Conservation (phyloP, 2,113 vertebrate species). For the Seriola dumerili region DNA sequence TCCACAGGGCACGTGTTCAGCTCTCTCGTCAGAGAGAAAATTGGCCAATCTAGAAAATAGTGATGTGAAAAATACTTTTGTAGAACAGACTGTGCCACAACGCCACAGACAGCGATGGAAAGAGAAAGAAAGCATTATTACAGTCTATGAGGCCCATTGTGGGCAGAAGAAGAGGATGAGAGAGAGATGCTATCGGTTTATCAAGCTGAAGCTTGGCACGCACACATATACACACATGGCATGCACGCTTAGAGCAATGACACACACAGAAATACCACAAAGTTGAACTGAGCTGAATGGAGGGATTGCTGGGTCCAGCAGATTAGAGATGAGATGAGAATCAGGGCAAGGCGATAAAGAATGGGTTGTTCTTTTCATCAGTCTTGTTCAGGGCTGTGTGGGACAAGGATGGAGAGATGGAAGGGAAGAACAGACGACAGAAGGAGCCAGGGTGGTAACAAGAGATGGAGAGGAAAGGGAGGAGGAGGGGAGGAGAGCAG, state of each 20-base stretch:
- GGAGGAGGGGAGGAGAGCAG: neutral
- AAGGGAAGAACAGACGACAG: constrained; percentile 13
- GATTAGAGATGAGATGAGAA: constrained; percentile 71
- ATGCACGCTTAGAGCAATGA: constrained; percentile 8
- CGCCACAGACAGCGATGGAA: constrained; percentile 16
- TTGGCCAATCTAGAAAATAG: constrained; percentile 62
- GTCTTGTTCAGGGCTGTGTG: constrained; percentile 49
- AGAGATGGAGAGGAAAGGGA: constrained; percentile 18
- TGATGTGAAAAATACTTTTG: constrained; percentile 63
- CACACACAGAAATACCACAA: constrained; percentile 27
- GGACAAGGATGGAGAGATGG: constrained; percentile 32
- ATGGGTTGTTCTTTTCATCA: constrained; percentile 60
- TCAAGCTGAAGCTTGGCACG: constrained; percentile 37
- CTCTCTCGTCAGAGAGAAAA: constrained; percentile 54
- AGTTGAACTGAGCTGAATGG: constrained; percentile 39
- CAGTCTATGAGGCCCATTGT: constrained; percentile 54
- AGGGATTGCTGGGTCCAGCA: constrained; percentile 35
- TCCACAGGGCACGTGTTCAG: constrained; percentile 29
- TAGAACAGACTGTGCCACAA: constrained; percentile 52
- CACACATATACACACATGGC: constrained; percentile 18
- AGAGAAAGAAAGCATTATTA: constrained; percentile 55
- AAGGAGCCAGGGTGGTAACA: constrained; percentile 9
- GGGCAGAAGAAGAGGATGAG: constrained; percentile 43
- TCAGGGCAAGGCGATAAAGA: constrained; percentile 56
- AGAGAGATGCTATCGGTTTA: constrained; percentile 57